These are phyloP conservation scores for Macaca mulatta DNA, from an alignment of 2,113 vertebrate genomes.

Conservation along the genomic window DNA sequence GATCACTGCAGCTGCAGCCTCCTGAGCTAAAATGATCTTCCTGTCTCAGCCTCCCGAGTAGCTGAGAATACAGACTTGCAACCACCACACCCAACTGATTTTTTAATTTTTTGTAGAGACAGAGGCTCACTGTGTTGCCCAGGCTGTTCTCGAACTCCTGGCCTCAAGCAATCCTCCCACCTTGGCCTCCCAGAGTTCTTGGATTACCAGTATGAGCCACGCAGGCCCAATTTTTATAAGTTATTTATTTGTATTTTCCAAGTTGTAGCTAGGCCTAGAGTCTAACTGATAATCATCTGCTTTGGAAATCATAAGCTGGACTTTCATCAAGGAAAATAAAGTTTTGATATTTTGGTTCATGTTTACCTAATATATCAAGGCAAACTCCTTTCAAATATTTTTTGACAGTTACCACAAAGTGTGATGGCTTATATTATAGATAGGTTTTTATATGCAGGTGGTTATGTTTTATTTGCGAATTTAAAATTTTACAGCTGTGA, in stretches of 20 bases:
- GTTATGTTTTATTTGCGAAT: constrained; percentile 12
- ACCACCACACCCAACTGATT: no score
- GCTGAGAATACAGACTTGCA: no score
- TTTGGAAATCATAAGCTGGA: background rate
- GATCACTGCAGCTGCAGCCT: no score
- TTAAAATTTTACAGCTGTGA: constrained; percentile 25
- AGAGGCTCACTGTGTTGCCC: no score
- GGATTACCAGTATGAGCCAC: no score
- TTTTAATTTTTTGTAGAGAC: no score
- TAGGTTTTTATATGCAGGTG: constrained; percentile 25
- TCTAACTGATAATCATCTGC: background rate
- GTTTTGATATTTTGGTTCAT: background rate
- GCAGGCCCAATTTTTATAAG: background rate
- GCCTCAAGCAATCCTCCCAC: no score
- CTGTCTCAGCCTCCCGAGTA: no score
- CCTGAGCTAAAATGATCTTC: no score
- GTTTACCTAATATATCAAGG: background rate
- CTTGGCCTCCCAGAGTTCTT: no score
- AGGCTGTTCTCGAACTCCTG: no score
- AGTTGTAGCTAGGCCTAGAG: background rate
- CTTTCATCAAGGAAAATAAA: background rate
- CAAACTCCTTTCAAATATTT: background rate
- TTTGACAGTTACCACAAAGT: background rate
- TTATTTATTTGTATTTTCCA: constrained; percentile 29
- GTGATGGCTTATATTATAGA: constrained; percentile 1